Base-by-base conservation (phyloP, 2,797 vertebrate genomes). In the Fratercula arctica region DNA sequence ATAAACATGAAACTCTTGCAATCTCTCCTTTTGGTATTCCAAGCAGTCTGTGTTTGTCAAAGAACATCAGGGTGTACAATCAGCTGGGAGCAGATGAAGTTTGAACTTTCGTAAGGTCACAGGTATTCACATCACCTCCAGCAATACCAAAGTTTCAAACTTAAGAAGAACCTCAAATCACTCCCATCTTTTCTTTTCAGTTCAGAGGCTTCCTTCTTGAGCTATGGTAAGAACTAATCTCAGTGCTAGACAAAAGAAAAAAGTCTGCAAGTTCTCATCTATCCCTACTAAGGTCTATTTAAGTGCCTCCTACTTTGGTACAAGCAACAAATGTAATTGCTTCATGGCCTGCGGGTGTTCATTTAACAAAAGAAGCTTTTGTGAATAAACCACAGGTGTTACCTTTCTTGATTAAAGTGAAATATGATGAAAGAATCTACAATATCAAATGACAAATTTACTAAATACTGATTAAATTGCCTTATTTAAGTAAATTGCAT, bases 291-390 rank as follows among this genome's bases (percentile, higher is more conserved):
- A 98, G 96, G 97, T 97, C 98, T 98, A 96, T 97, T 98, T 97
- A 98, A 98, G 96, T 97, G 95, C 96, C 97, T 97, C 93, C 96
- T 93, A 95, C 96, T 98, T 97, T 95, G 96, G 97, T 92, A 97
- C 95, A 96, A 97, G 97, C 96, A 97, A 97, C 98, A 98, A 98
- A 98, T 97, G 97, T 98, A 98, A 98, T 98, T 98, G 98, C 98
- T 97, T 98, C 95, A 90, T 96, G 97, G 97, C 97, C 98, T 96
- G 97, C 95, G 97, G 97, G 98, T 98, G 97, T 98, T 98, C 98
- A 82, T 35, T 90, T 77, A 98, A 98, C 98, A 98, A 98, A 98
- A 98, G 98, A 51, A 93, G 97, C 97, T 97, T 98, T 98, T 98
- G 97, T 97, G 96, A 97, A 96, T 90, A 96, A 98, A 97, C 97